Evolutionary conservation across 2,888 invertebrate species (phyloP), one percentile per base, ranked within the genome.

Genomic region (Willowsia nigromaculata): DNA sequence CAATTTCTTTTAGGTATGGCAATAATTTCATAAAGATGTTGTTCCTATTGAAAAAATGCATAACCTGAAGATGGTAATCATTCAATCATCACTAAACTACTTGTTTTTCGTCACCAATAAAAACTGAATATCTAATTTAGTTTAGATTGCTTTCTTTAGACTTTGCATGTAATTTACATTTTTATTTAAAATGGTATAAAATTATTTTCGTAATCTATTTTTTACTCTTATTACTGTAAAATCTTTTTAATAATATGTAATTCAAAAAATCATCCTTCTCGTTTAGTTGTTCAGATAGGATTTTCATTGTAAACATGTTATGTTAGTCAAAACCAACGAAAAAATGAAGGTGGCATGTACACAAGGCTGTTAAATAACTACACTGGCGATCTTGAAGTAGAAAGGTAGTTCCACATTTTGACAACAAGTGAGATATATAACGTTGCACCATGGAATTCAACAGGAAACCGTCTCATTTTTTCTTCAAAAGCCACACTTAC

Each of bases 161-260:
- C n/a, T 33, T n/a, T n/a, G n/a, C 33, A 30, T 65, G 68, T 40
- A 68, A 84, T 84, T 84, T 74, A 47, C 84, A 84, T 84, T 84
- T 84, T 74, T 56, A 83, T 83, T 83, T 50, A 53, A 71, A 68
- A 83, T n/a, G n/a, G n/a, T n/a, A n/a, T n/a, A n/a, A n/a, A n/a
- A n/a, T n/a, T n/a, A n/a, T n/a, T n/a, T n/a, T n/a, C n/a, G n/a
- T n/a, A n/a, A n/a, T n/a, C n/a, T n/a, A n/a, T n/a, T n/a, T n/a
- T n/a, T n/a, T n/a, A n/a, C n/a, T n/a, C n/a, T n/a, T n/a, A n/a
- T n/a, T n/a, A n/a, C n/a, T n/a, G n/a, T n/a, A n/a, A n/a, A n/a
- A n/a, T n/a, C n/a, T n/a, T n/a, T n/a, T n/a, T n/a, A n/a, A n/a
- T n/a, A n/a, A n/a, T n/a, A n/a, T n/a, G n/a, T n/a, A n/a, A n/a